Percentiles rank a stretch among this genome's conserved stretches.
Conservation (phyloP, 2,113 vertebrate genomes). For the Micronycteris hirsuta region DNA sequence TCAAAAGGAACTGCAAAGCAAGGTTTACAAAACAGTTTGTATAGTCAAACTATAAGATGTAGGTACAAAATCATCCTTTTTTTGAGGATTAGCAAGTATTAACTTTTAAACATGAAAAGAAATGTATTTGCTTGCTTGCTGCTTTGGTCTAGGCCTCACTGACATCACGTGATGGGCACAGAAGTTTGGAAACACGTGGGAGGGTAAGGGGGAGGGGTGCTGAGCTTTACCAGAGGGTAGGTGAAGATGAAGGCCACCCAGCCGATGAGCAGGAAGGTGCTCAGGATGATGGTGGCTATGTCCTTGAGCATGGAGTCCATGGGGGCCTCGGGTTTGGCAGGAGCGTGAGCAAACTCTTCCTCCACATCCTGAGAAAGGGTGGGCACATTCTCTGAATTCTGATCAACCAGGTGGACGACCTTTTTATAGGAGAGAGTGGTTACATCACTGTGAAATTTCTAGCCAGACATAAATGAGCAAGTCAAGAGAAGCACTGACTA, state of each 20-base stretch:
- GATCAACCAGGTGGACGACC: slow-evolving; percentile 89
- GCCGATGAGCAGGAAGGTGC: slow-evolving; percentile 94
- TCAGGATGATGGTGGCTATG: slow-evolving; percentile 96
- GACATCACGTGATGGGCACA: not conserved
- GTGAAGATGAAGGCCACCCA: slow-evolving; percentile 97
- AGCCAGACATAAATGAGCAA: not conserved
- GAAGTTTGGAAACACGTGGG: not conserved
- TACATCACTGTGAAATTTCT: not conserved
- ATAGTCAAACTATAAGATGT: not conserved
- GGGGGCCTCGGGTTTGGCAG: slow-evolving; percentile 84
- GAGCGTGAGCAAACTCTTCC: slow-evolving; percentile 77
- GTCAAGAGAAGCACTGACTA: not conserved
- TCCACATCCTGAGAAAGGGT: slow-evolving; percentile 84
- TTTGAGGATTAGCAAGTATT: not conserved
- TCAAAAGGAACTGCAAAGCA: not conserved
- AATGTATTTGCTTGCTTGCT: not conserved
- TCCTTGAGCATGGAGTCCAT: slow-evolving; percentile 96
- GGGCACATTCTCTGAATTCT: slow-evolving; percentile 77
- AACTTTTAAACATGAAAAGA: not conserved
- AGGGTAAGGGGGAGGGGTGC: rapidly evolving
- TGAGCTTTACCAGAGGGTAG: slow-evolving; percentile 90
- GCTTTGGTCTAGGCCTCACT: not conserved
- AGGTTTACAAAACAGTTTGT: not conserved
- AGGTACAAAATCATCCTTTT: not conserved
- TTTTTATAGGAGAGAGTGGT: slow-evolving; percentile 71